phyloP scores from a whole-genome alignment of 2,888 invertebrate species.

The Rhaphigaster nebulosa region DNA sequence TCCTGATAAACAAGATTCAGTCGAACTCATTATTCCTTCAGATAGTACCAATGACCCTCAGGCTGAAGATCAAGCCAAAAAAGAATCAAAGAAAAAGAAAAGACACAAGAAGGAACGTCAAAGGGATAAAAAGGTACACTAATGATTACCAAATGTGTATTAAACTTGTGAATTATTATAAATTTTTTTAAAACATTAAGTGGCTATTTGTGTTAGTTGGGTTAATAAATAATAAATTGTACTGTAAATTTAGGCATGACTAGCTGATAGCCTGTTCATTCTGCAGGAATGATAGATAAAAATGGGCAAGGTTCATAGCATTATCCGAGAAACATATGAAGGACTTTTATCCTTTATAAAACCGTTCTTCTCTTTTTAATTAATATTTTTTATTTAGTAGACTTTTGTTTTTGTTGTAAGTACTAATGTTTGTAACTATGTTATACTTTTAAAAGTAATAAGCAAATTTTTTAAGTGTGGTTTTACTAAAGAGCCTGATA shows the following conservation, averaged over 20 bases:
- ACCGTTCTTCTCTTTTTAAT: no score
- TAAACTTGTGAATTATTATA: not conserved
- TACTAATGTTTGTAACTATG: no score
- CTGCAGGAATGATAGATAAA: no score
- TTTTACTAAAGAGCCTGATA: no score
- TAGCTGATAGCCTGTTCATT: no score
- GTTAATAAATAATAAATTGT: not conserved
- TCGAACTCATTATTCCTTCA: constrained; percentile 53
- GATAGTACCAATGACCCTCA: constrained; percentile 46
- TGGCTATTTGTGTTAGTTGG: not conserved
- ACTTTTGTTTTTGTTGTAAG: no score
- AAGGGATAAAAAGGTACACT: constrained; percentile 57
- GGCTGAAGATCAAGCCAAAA: constrained; percentile 55
- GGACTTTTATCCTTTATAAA: no score
- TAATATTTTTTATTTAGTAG: no score
- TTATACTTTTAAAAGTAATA: no score
- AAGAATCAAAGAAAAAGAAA: constrained; percentile 61
- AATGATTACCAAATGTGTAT: not conserved
- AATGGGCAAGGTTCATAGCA: no score
- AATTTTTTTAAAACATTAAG: not conserved
- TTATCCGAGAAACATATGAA: no score
- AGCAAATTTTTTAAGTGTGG: no score
- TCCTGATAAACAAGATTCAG: constrained; percentile 36
- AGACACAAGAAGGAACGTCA: constrained; percentile 60
- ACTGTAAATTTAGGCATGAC: not conserved